Base-by-base conservation (phyloP, 2,113 vertebrate species). In the Rallus limicola region DNA sequence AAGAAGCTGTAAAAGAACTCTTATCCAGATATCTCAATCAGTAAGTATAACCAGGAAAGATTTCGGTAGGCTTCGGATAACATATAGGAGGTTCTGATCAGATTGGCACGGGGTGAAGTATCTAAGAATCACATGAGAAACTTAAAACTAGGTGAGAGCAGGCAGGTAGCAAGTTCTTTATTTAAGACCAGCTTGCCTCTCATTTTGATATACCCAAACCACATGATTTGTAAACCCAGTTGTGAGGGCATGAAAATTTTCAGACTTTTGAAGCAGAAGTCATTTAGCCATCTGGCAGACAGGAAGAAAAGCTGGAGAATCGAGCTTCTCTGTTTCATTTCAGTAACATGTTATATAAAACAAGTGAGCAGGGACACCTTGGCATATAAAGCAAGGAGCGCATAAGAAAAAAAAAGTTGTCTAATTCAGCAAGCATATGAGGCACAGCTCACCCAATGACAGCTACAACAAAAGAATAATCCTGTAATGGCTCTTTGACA, bases 401-500 rank as follows among this genome's bases (percentile, higher is more conserved):
- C 53, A 42, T 62, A 5, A 21, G 25, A 53, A 64, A 82, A 67
- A 60, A 77, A 76, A 81, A 88, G 29, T 60, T 26, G 72, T 29
- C 58, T 68, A 89, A 92, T 96, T 94, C 88, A 90, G 85, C 21
- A 90, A 96, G 58, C 4, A 7, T 70, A 42, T 38, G 53, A 92
- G 46, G 25, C 93, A 71, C 10, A 79, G 38, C 26, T 81, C 72
- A 77, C 40, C 58, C 92, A 86, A 80, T 80, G 88, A 92, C 95
- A 90, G 53, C 62, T 64, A 65, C 58, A 83, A 97, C 80, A 96
- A 95, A 96, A 95, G 81, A 94, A 84, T 92, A 95, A 96, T 94
- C 82, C 55, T 0, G 0, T 88, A 96, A 97, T 82, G 88, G 53
- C 60, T 95, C 91, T 92, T 77, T 92, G 95, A 93, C 88, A 95